phyloP scores from a whole-genome alignment of 2,113 vertebrate genomes.

The Oceanodroma tethys region DNA sequence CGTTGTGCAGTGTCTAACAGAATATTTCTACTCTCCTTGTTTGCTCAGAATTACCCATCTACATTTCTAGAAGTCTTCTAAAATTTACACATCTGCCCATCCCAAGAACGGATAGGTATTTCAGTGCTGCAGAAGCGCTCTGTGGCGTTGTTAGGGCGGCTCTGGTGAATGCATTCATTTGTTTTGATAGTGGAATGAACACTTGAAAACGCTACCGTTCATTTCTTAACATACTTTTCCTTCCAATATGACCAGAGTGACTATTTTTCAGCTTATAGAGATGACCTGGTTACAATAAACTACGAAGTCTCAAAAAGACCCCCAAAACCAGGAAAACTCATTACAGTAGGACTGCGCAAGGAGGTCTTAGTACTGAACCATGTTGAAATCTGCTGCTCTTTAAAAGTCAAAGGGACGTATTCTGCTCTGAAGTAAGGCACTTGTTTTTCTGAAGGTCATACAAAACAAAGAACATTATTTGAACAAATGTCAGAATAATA shows the following conservation, averaged over 20 bases:
- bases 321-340: background rate
- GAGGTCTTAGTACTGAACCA: background rate
- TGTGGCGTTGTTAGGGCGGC: background rate
- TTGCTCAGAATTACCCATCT: background rate
- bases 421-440: background rate
- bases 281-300: background rate
- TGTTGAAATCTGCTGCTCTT: background rate
- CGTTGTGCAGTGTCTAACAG: background rate
- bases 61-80: background rate
- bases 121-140: background rate
- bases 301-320: background rate
- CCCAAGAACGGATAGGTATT: background rate
- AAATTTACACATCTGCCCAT: background rate
- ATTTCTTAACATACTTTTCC: background rate
- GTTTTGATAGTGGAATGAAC: background rate
- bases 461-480: constrained; percentile 39
- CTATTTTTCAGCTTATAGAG: background rate
- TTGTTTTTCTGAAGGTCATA: constrained; percentile 48
- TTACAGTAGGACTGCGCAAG: background rate
- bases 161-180: background rate
- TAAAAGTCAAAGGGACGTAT: background rate
- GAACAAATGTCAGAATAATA: constrained; percentile 61
- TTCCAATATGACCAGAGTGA: background rate
- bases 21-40: background rate
- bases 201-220: background rate